These are phyloP conservation scores for Bucco capensis DNA, from an alignment of 2,113 vertebrate genomes.

Conservation along the genomic window DNA sequence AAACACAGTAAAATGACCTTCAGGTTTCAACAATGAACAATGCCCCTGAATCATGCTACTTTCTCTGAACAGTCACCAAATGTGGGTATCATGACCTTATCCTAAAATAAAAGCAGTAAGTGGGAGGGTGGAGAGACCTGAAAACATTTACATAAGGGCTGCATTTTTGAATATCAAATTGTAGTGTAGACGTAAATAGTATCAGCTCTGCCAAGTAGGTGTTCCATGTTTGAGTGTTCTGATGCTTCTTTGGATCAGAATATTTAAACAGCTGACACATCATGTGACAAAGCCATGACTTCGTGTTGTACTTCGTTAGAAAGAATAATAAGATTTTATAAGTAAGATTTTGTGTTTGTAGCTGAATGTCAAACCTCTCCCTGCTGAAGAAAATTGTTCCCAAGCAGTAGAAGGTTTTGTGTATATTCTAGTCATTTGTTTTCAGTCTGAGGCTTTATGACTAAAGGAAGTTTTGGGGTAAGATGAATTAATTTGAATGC, in stretches of 20 bases:
- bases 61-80: not conserved
- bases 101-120: not conserved
- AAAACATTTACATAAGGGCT: constrained; percentile 20
- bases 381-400: not conserved
- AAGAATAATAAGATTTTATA: not conserved
- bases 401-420: not conserved
- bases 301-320: not conserved
- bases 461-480: not conserved
- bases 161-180: constrained; percentile 14
- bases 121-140: not conserved
- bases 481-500: not conserved
- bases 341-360: not conserved
- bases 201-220: constrained; percentile 15
- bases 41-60: not conserved
- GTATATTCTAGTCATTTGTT: not conserved
- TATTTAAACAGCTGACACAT: constrained; percentile 37
- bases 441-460: not conserved
- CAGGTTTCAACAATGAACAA: not conserved
- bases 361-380: not conserved
- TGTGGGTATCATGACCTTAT: not conserved
- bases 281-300: not conserved
- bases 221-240: constrained; percentile 19
- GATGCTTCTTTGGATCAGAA: constrained; percentile 27
- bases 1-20: constrained; percentile 32
- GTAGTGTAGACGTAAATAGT: not conserved